phyloP scores from a whole-genome alignment of 2,888 invertebrate genomes.

The Clusia tigrina region DNA sequence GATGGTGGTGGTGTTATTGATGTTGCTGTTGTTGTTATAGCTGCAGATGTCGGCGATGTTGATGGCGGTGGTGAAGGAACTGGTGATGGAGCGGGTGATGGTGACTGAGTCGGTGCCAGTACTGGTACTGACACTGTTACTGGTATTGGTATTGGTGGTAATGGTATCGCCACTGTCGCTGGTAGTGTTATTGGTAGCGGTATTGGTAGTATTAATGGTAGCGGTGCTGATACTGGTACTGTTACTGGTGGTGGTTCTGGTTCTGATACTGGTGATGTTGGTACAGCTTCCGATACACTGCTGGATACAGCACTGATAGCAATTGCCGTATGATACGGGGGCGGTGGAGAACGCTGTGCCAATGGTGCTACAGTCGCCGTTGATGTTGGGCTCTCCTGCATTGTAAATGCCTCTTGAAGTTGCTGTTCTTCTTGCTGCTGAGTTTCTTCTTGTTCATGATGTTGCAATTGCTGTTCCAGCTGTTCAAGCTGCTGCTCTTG shows the following conservation, averaged over 20 bases:
- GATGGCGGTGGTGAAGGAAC: constrained; percentile 23
- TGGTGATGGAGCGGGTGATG: constrained; percentile 26
- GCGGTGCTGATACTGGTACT: constrained; percentile 58
- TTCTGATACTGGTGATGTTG: neutral
- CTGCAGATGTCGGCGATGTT: constrained; percentile 8
- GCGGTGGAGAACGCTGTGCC: constrained; percentile 16
- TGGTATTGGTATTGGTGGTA: too few relatives aligned
- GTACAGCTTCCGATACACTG: neutral
- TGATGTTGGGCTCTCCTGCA: neutral
- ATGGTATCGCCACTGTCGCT: too few relatives aligned
- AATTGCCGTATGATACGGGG: neutral
- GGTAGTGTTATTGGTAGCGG: too few relatives aligned
- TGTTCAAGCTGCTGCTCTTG: neutral
- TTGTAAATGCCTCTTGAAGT: too few relatives aligned
- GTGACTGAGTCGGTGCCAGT: neutral
- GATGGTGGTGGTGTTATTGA: neutral
- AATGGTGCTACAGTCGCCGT: constrained; percentile 10
- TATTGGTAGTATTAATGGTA: too few relatives aligned
- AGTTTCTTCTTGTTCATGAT: constrained; percentile 1
- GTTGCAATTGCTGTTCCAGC: constrained; percentile 2
- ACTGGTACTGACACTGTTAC: too few relatives aligned
- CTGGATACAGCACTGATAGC: neutral
- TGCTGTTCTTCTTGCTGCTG: too few relatives aligned
- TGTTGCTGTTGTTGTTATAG: constrained; percentile 30
- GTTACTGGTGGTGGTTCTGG: neutral